Evolutionary conservation across 2,888 invertebrate species (phyloP), one percentile per base, ranked within the genome.

Genomic region (Sceliomorpha sp.): DNA sequence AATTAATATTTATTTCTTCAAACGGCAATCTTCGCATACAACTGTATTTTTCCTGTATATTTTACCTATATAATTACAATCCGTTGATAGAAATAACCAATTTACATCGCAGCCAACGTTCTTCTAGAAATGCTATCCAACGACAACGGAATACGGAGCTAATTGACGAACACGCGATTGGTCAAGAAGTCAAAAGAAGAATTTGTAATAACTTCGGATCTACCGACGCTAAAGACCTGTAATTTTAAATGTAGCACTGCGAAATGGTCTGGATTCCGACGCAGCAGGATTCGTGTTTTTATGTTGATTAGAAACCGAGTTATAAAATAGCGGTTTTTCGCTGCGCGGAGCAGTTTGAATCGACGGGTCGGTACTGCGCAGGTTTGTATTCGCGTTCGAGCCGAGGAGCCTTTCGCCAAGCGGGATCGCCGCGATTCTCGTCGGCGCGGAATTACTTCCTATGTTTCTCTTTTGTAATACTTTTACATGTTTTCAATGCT

Each of bases 381-480:
- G 78, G 89, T 89, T 88, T 88, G 88, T 83, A 83, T 88, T 83
- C 80, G 76, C 88, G 87, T 87, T 85, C 86, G 88, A 71, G 76
- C 74, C 73, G 27, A 80, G 80, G 79, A 83, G 83, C 82, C 83
- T 85, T 85, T 84, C 84, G 82, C 74, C 74, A 55, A 36, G 58
- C 29, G 12, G 53, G 36, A 47, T 53, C 40, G 37, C 9, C 47
- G 39, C 51, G 59, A 51, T 53, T 64, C 59, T 45, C 56, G 50
- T 53, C 26, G 51, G 32, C 40, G 53, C 53, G 58, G 56, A 67
- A 64, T 63, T 59, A 48, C 42, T 42, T 47, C 47, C 26, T 53
- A 32, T 59, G 39, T 68, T 70, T 71, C 48, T 59, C 59, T 63
- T 70, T 66, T 64, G 32, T n/a, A 64, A 53, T 60, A 42, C 59